A percentile compares a stretch with the other conserved stretches of the same genome.
These are phyloP conservation scores for Timandra comae DNA, from an alignment of 2,888 invertebrate genomes.

Conservation along the genomic window DNA sequence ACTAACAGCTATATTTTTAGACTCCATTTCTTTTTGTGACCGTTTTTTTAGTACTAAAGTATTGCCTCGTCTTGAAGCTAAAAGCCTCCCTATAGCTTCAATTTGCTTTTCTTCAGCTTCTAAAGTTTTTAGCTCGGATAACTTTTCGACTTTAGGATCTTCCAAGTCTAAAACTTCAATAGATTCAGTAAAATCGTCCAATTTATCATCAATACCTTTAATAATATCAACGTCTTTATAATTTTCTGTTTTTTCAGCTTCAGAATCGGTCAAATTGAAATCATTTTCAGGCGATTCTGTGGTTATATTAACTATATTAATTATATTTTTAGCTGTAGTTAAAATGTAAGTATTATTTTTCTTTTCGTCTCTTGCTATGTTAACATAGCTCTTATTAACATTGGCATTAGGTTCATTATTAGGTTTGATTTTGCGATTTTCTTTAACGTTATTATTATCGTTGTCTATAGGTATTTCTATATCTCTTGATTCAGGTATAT, in stretches of 20 bases:
- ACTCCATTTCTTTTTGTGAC: constrained; percentile 58
- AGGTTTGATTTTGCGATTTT: constrained; percentile 11
- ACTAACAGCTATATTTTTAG: constrained; percentile 54
- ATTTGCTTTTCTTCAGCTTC: constrained; percentile 71
- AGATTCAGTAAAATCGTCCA: constrained; percentile 57
- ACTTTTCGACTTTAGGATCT: constrained; percentile 54
- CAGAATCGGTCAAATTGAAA: constrained; percentile 37
- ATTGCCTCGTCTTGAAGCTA: constrained; percentile 57
- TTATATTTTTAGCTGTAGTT: constrained; percentile 34
- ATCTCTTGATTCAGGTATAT: constrained; percentile 16
- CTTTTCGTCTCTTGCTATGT: constrained; percentile 40
- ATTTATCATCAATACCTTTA: constrained; percentile 63
- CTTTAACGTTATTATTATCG: constrained; percentile 16
- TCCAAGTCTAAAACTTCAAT: constrained; percentile 67
- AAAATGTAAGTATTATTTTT: constrained; percentile 48
- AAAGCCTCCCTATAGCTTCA: constrained; percentile 64
- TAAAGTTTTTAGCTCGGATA: constrained; percentile 53
- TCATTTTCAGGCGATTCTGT: constrained; percentile 24
- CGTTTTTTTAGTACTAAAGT: constrained; percentile 59
- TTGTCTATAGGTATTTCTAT: constrained; percentile 7
- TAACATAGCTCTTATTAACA: constrained; percentile 9
- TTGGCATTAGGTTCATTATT: constrained; percentile 5
- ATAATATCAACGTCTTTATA: constrained; percentile 38
- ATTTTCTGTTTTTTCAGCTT: constrained; percentile 33
- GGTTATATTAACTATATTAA: constrained; percentile 24